Evolutionary conservation across 2,113 vertebrate genomes (phyloP).

Genomic region (Emydocephalus ijimae): DNA sequence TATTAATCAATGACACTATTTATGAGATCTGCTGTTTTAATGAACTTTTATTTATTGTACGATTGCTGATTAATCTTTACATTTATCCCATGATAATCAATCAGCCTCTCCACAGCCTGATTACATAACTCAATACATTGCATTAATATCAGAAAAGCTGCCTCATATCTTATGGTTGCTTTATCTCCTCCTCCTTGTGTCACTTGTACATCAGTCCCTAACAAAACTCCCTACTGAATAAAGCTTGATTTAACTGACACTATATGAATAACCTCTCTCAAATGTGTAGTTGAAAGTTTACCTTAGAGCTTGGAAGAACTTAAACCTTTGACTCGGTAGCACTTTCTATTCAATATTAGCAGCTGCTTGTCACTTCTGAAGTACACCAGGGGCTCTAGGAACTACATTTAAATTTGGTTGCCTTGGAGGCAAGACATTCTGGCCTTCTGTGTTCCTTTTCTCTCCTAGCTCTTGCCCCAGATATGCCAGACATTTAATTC

Average conservation of each 20-base stretch:
- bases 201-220: background rate
- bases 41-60: background rate
- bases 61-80: background rate
- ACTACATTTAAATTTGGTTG: constrained; percentile 11
- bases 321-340: constrained; percentile 23
- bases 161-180: background rate
- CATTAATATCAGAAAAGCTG: background rate
- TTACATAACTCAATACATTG: background rate
- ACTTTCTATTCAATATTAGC: constrained; percentile 16
- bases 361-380: background rate
- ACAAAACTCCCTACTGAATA: background rate
- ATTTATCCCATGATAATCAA: background rate
- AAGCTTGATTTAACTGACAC: background rate
- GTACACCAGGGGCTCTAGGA: background rate
- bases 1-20: background rate
- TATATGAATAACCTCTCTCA: background rate
- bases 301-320: background rate
- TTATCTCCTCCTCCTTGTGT: background rate
- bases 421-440: constrained; percentile 19
- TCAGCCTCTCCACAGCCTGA: no score
- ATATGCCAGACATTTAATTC: background rate
- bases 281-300: constrained; percentile 13
- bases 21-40: background rate
- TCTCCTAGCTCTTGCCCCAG: background rate
- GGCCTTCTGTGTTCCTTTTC: background rate